Conservation (phyloP, 2,888 invertebrate species). For the Ommatoiulus sabulosus region DNA sequence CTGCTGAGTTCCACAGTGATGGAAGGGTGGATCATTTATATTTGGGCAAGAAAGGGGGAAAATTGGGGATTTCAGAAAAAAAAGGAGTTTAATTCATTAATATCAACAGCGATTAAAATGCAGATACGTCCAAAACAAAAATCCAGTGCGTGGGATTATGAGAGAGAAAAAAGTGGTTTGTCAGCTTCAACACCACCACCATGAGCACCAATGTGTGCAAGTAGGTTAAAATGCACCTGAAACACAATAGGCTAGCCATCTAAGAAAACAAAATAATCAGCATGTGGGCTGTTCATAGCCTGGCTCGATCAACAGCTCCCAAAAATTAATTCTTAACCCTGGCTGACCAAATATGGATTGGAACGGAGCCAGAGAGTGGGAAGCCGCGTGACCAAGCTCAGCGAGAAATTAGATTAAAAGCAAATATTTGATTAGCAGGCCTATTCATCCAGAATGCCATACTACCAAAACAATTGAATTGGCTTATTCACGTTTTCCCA, state of each 20-base stretch:
- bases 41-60: too few relatives aligned
- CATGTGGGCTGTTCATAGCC: not conserved
- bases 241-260: not conserved
- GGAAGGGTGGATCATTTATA: too few relatives aligned
- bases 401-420: not conserved
- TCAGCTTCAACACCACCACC: not conserved
- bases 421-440: not conserved
- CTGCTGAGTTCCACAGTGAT: too few relatives aligned
- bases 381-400: not conserved
- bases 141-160: not conserved
- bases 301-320: not conserved
- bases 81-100: not conserved
- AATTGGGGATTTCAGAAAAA: not conserved
- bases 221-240: conserved; percentile 28
- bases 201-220: not conserved
- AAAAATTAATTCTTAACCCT: conserved; percentile 17
- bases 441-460: not conserved
- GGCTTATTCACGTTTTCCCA: not conserved
- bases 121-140: not conserved
- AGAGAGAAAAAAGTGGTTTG: not conserved
- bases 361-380: not conserved
- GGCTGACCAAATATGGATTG: conserved; percentile 16
- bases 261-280: not conserved
- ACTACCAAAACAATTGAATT: not conserved
- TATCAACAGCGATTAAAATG: not conserved